Evolutionary conservation across 2,888 invertebrate genomes (phyloP), one percentile per base, ranked within the genome.

Genomic region (Seira ritae): DNA sequence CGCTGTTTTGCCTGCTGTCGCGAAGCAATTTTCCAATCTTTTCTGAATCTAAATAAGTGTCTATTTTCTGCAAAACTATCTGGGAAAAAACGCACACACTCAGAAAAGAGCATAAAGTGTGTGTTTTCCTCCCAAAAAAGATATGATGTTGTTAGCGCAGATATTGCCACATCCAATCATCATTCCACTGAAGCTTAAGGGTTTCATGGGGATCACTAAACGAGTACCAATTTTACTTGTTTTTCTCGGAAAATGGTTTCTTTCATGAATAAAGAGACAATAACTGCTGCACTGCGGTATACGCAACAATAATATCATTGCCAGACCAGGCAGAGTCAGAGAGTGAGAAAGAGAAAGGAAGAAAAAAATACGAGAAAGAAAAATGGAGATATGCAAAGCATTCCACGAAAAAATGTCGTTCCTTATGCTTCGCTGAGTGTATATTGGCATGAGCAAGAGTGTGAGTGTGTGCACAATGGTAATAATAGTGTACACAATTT

Each of bases 111-210:
- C 55, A 17, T 55, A 17, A 55, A 55, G 8, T 42, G 31, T 46
- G 24, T 67, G n/a, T 46, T 66, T 76, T 76, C 8, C 31, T 31
- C 8, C 31, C 22, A 22, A 71, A 42, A 70, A 19, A 19, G 71
- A 55, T 55, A 55, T 46, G 50, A 75, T 50, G 72, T 46, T 74
- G 69, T 60, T 70, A 65, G 66, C 55, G 37, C 55, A 55, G 15
- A 55, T 55, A 71, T 80, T 80, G 81, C 76, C 71, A 81, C 81
- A 81, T 81, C 81, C 81, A 81, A 81, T 81, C 81, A 81, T 81
- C 81, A 81, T 81, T 70, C 81, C 46, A 75, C 66, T 62, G 24
- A 50, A 22, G 70, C 31, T 75, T 81, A 81, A 81, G 75, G 75
- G 81, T 81, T 81, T 81, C 81, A 71, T 42, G 75, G 81, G 81